phyloP scores from a whole-genome alignment of 2,797 vertebrate genomes.

The Oceanodroma leucorhoa region DNA sequence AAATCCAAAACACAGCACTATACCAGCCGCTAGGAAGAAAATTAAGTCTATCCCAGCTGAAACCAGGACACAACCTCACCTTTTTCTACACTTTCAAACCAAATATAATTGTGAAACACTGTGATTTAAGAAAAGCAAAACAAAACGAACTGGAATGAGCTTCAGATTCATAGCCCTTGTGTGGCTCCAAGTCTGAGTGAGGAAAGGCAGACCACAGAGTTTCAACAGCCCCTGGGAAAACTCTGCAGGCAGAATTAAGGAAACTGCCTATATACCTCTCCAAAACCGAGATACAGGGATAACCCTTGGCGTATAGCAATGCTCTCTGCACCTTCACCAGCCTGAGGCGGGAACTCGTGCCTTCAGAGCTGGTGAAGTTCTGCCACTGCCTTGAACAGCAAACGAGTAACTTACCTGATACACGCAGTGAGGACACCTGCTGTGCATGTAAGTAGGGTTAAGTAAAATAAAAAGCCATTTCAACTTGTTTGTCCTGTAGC shows the following conservation, averaged over 20 bases:
- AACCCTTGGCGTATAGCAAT: rapidly evolving
- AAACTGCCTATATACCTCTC: not conserved
- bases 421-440: not conserved
- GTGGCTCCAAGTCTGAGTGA: not conserved
- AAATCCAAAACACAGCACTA: too few relatives aligned
- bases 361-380: not conserved
- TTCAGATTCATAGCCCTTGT: not conserved
- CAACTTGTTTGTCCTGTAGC: not conserved
- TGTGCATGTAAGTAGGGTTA: rapidly evolving
- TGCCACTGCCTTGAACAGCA: not conserved
- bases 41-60: too few relatives aligned
- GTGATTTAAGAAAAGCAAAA: not conserved
- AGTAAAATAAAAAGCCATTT: not conserved
- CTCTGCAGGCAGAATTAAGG: not conserved
- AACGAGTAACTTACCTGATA: not conserved
- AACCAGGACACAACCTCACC: not conserved
- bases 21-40: too few relatives aligned
- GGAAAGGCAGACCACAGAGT: not conserved
- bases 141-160: not conserved
- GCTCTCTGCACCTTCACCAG: not conserved
- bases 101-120: not conserved
- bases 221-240: not conserved
- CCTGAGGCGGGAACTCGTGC: not conserved
- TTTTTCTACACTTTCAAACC: not conserved
- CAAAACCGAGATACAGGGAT: rapidly evolving